Percentiles rank a stretch among this genome's conserved stretches.
These are phyloP conservation scores for Lucilia cuprina DNA, from an alignment of 1,140 invertebrate genomes.

Conservation along the genomic window DNA sequence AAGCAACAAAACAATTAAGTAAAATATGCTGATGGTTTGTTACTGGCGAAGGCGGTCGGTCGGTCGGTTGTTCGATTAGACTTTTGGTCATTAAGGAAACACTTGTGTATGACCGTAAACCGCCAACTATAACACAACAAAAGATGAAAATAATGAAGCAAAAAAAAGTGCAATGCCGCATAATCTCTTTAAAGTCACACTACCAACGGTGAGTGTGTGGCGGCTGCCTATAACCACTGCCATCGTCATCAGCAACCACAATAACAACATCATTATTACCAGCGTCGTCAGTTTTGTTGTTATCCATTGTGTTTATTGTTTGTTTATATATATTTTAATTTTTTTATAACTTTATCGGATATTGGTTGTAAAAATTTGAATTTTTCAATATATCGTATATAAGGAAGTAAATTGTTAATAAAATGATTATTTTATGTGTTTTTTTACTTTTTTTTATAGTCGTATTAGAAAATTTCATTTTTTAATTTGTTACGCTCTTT, in stretches of 20 bases:
- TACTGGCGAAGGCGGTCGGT: neutral
- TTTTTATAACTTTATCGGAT: neutral
- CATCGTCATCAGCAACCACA: too few species aligned
- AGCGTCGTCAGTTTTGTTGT: neutral
- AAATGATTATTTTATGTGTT: neutral
- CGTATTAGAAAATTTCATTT: neutral
- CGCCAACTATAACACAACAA: neutral
- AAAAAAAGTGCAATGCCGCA: neutral
- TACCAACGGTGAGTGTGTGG: neutral
- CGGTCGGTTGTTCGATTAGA: neutral
- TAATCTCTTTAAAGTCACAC: neutral
- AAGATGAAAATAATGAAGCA: neutral
- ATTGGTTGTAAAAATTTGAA: constrained; percentile 5
- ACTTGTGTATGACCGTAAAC: neutral
- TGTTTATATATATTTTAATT: neutral
- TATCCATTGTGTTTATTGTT: neutral
- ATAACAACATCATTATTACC: too few species aligned
- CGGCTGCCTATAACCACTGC: too few species aligned
- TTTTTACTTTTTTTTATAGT: neutral
- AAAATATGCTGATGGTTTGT: neutral
- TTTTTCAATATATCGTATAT: neutral
- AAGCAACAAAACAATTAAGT: neutral
- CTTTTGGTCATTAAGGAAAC: neutral
- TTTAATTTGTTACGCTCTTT: constrained; percentile 28
- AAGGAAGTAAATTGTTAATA: constrained; percentile 21